Evolutionary conservation across 2,888 invertebrate species (phyloP), one percentile per base, ranked within the genome.

Genomic region (Pyrrhia umbra): DNA sequence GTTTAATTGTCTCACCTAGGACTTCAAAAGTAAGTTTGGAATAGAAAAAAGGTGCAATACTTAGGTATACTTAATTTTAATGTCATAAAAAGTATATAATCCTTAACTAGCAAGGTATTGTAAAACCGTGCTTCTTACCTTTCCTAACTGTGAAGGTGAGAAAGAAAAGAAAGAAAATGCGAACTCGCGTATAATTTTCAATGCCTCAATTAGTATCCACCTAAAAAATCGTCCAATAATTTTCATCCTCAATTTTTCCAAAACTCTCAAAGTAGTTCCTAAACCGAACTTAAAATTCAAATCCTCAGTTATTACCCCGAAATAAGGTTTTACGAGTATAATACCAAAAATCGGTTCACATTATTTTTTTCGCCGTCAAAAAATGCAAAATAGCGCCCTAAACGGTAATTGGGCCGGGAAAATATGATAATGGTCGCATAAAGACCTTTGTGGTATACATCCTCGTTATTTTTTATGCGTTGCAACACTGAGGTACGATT

Each of bases 371-470:
- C 77, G 59, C 79, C 77, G 78, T 81, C 88, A 83, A 86, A 89
- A 87, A 90, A 90, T 88, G 89, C 86, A 86, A 89, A 91, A 87
- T 85, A 79, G 75, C 76, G 70, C 81, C 77, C 82, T 84, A 87
- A 88, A 87, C 86, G 87, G 88, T 92, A 92, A 93, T 92, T 90
- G 91, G 87, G 78, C 75, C 61, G 75, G 82, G 82, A 88, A 90
- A 90, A 91, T 92, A 92, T 92, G 92, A 91, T 94, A 94, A 94
- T 93, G 87, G 91, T 80, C 77, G 80, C 86, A 86, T 89, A 86
- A 90, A 87, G 90, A 87, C 90, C 89, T 90, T 89, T 89, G 88
- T 86, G 86, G 88, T 83, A 81, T 80, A 79, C 77, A 74, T 79
- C 84, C 89, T 89, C 90, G 88, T 93, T 92, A 92, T 88, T 91